Base-by-base conservation (phyloP, 2,888 invertebrate genomes). In the Drosophila subquinaria region DNA sequence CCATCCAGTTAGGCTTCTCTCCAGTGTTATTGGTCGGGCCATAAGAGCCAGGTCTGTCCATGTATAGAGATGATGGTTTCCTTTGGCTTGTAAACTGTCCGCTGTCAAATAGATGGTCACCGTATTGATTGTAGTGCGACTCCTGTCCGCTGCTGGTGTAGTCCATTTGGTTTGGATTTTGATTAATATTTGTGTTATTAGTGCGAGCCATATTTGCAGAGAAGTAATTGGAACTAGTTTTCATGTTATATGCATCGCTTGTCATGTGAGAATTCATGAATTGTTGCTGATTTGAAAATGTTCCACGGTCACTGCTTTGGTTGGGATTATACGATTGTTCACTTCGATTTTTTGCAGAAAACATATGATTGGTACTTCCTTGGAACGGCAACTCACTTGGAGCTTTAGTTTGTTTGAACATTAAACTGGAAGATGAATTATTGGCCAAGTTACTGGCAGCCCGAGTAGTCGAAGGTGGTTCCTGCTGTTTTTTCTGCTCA, bases 401-500 rank as follows among this genome's bases (percentile, higher is more conserved):
- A 20, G 51, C 1, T 51, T 36, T 15, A 15, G 15, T 48, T 48
- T 48, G 30, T 0, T 30, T 27, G 1, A 8, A 8, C 27, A 27
- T 23, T 8, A n/a, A 11, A 35, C 5, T 33, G 0, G 50, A 35
- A 20, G 50, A 30, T 9, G 48, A 35, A 20, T 17, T 35, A 27
- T 47, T 17, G 20, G 4, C 0, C 6, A 51, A 17, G 35, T 2
- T 35, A 17, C 20, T 51, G 10, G 48, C 17, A 2, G 13, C 13
- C 17, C 38, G 30, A 13, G 36, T 20, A 9, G 9, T 20, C 4
- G 38, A 47, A 2, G 50, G 4, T 1, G 1, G 3, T 4, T 82
- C 74, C 50, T 76, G 70, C 10, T 81, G 73, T 57, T 91, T 91
- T 56, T 91, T 92, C 45, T 91, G 89, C 66, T 92, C 90, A 56